Evolutionary conservation across 2,888 invertebrate species (phyloP).

Genomic region (Raillietiella orientalis): DNA sequence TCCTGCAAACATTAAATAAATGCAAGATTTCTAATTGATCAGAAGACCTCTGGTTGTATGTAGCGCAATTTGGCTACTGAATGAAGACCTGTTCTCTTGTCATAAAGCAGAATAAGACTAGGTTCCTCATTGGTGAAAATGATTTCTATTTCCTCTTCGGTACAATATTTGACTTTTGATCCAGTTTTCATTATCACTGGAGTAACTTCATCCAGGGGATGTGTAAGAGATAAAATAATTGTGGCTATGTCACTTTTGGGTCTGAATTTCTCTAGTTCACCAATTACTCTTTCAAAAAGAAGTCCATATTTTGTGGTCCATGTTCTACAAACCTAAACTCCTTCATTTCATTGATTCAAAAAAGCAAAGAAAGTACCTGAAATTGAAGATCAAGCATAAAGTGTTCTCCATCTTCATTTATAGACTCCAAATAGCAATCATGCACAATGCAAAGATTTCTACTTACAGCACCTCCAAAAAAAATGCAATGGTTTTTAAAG

Average conservation of each 20-base stretch:
- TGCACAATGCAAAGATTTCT: conserved; percentile 35
- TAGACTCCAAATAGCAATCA: conserved; percentile 36
- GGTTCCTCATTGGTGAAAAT: conserved; percentile 41
- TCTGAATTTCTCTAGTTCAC: too few relatives aligned
- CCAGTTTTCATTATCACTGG: too few relatives aligned
- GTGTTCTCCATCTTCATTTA: conserved; percentile 44
- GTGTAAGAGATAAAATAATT: conserved; percentile 48
- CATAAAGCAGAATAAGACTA: conserved; percentile 47
- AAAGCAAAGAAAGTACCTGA: conserved; percentile 13
- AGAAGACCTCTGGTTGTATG: conserved; percentile 30
- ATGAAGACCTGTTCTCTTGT: conserved; percentile 38
- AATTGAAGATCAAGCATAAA: conserved; percentile 44
- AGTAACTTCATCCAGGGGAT: conserved; percentile 66
- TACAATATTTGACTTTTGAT: too few relatives aligned
- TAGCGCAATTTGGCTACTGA: conserved; percentile 47
- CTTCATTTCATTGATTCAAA: too few relatives aligned
- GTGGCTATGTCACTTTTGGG: too few relatives aligned
- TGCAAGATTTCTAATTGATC: too few relatives aligned
- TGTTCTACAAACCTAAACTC: conserved; percentile 38
- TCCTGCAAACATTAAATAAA: too few relatives aligned
- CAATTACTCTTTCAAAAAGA: conserved; percentile 25
- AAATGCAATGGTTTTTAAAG: not conserved
- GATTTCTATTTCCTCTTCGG: too few relatives aligned
- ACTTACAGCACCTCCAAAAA: conserved; percentile 9
- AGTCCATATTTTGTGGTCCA: conserved; percentile 64